A percentile compares a stretch with the other conserved stretches of the same genome.
These are phyloP conservation scores for Hippocampus comes DNA, from an alignment of 2,113 vertebrate species.

Conservation along the genomic window DNA sequence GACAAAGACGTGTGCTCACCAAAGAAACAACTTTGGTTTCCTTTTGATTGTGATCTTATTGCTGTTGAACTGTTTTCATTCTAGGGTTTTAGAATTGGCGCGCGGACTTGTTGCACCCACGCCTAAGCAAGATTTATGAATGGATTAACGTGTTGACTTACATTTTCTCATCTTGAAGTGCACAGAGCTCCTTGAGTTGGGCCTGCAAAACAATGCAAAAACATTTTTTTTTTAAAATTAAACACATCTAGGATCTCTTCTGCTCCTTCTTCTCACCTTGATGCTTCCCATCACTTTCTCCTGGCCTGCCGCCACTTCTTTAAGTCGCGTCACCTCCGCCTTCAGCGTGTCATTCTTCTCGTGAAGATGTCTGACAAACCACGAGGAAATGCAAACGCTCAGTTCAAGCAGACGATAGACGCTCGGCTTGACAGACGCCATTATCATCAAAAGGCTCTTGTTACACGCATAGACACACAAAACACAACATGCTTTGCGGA, in stretches of 20 bases:
- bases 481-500: slow-evolving; percentile 15
- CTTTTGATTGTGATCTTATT: too few species aligned
- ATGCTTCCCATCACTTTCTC: slow-evolving; percentile 54
- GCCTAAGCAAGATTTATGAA: not conserved
- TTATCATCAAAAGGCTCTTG: slow-evolving; percentile 53
- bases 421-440: slow-evolving; percentile 22
- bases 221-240: not conserved
- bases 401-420: slow-evolving; percentile 33
- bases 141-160: slow-evolving; percentile 38
- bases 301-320: slow-evolving; percentile 49
- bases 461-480: slow-evolving; percentile 36
- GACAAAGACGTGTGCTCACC: not conserved
- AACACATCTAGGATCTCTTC: slow-evolving; percentile 32
- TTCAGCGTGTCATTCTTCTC: slow-evolving; percentile 61
- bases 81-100: too few species aligned
- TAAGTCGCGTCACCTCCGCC: slow-evolving; percentile 59
- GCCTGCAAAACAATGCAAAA: slow-evolving; percentile 52
- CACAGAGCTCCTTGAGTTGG: slow-evolving; percentile 19
- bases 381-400: slow-evolving; percentile 22
- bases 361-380: slow-evolving; percentile 62
- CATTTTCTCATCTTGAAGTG: slow-evolving; percentile 29
- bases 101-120: too few species aligned
- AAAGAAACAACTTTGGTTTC: too few species aligned
- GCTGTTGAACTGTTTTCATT: too few species aligned
- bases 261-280: slow-evolving; percentile 49